Percentiles rank a stretch among this genome's conserved stretches.
Evolutionary conservation across 2,113 vertebrate genomes (phyloP).

Genomic region (Mobula hypostoma): DNA sequence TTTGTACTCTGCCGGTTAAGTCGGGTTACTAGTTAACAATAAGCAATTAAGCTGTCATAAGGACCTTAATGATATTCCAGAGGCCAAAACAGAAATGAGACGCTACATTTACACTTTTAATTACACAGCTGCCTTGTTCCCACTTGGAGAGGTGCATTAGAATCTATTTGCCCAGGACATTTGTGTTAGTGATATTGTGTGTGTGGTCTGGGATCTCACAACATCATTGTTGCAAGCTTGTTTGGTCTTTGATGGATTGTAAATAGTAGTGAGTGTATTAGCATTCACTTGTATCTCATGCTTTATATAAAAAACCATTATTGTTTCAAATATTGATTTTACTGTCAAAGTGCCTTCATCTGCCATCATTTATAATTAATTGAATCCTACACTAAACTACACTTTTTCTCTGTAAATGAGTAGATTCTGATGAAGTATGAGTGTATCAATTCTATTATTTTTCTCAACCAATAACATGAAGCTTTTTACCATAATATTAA

Average conservation of each 20-base stretch:
- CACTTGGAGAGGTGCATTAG: too few relatives aligned
- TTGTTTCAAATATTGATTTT: conserved; percentile 54
- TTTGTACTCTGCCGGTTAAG: neutral
- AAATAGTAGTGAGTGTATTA: conserved; percentile 56
- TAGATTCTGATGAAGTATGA: neutral
- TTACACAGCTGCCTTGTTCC: neutral
- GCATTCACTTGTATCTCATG: conserved; percentile 62
- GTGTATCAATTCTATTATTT: neutral
- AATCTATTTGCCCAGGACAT: neutral
- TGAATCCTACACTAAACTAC: neutral
- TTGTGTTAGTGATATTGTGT: conserved; percentile 35
- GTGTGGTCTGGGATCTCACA: conserved; percentile 45
- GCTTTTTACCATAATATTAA: neutral
- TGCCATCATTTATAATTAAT: conserved; percentile 32
- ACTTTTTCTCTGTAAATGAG: neutral
- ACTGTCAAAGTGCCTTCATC: conserved; percentile 45
- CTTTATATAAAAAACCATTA: conserved; percentile 50
- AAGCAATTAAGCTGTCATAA: neutral
- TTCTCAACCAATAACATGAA: neutral
- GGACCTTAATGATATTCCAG: neutral
- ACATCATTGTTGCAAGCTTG: conserved; percentile 62
- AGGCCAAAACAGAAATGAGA: neutral
- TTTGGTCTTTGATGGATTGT: conserved; percentile 65
- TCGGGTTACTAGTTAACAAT: neutral
- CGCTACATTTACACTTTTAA: neutral